A percentile compares a stretch with the other conserved stretches of the same genome.
Evolutionary conservation across 2,888 invertebrate species (phyloP).

Genomic region (Altica lythri): DNA sequence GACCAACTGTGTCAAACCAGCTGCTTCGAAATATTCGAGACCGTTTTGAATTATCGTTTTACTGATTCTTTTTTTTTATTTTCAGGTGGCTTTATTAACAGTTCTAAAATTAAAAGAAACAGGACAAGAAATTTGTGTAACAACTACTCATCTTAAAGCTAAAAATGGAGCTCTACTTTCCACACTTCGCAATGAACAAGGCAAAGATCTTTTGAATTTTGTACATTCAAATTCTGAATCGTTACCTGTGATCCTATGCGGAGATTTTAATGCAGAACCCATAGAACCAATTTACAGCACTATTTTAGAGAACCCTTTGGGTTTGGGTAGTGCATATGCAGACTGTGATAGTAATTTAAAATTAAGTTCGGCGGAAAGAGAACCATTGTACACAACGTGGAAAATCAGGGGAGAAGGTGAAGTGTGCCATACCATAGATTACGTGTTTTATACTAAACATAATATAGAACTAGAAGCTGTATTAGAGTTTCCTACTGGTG

Average conservation of each 20-base stretch:
- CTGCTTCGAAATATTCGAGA: no score
- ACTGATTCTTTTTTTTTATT: slow-evolving; percentile 27
- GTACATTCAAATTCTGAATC: slow-evolving; percentile 57
- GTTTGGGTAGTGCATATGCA: slow-evolving; percentile 62
- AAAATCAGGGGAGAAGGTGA: slow-evolving; percentile 74
- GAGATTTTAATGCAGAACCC: slow-evolving; percentile 79
- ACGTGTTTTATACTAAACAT: slow-evolving; percentile 68
- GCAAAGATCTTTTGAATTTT: slow-evolving; percentile 68
- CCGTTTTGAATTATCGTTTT: no score
- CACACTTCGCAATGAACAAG: slow-evolving; percentile 72
- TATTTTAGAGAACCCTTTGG: slow-evolving; percentile 54
- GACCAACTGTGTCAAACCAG: no score
- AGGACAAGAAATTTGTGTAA: slow-evolving; percentile 66
- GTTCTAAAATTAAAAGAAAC: slow-evolving; percentile 62
- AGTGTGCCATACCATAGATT: slow-evolving; percentile 75
- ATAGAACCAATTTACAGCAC: slow-evolving; percentile 71
- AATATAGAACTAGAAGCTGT: slow-evolving; percentile 63
- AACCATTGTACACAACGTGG: slow-evolving; percentile 78
- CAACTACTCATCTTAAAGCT: slow-evolving; percentile 77
- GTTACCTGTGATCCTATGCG: slow-evolving; percentile 69
- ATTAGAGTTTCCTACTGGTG: slow-evolving; percentile 66
- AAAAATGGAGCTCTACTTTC: slow-evolving; percentile 69
- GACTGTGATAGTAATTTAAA: slow-evolving; percentile 46
- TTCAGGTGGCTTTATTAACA: slow-evolving; percentile 65
- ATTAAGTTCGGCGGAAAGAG: slow-evolving; percentile 51